Conservation (phyloP, 2,113 vertebrate species). For the Sturnira hondurensis region DNA sequence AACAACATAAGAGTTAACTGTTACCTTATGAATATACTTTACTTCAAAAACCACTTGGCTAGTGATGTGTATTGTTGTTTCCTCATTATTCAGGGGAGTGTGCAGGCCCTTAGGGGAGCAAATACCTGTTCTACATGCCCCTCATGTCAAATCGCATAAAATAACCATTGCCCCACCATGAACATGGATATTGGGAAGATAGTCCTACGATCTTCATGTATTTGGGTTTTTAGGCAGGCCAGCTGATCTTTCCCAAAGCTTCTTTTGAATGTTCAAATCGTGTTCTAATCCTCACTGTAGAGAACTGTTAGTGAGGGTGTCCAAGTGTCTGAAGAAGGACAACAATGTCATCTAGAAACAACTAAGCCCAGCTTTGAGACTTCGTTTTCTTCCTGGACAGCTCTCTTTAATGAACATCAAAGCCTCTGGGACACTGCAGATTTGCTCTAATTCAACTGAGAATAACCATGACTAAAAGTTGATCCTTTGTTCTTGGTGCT, state of each 20-base stretch:
- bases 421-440: slow-evolving; percentile 64
- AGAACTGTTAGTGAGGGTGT: not conserved
- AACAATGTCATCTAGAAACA: not conserved
- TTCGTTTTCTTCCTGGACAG: slow-evolving; percentile 33
- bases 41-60: not conserved
- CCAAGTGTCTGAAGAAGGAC: not conserved
- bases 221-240: not conserved
- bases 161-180: not conserved
- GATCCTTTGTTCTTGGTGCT: not conserved
- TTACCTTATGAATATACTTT: slow-evolving; percentile 53
- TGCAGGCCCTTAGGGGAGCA: not conserved
- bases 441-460: slow-evolving; percentile 59
- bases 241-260: not conserved
- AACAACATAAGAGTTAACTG: slow-evolving; percentile 42
- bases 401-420: slow-evolving; percentile 33
- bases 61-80: slow-evolving; percentile 32
- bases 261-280: slow-evolving; percentile 12
- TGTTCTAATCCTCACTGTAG: not conserved
- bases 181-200: not conserved
- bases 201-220: not conserved
- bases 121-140: not conserved
- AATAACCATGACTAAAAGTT: slow-evolving; percentile 12
- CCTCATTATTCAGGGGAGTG: not conserved
- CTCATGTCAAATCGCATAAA: not conserved
- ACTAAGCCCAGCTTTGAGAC: slow-evolving; percentile 3